Evolutionary conservation across 2,113 vertebrate genomes (phyloP).

Genomic region (Cyrtonyx montezumae): DNA sequence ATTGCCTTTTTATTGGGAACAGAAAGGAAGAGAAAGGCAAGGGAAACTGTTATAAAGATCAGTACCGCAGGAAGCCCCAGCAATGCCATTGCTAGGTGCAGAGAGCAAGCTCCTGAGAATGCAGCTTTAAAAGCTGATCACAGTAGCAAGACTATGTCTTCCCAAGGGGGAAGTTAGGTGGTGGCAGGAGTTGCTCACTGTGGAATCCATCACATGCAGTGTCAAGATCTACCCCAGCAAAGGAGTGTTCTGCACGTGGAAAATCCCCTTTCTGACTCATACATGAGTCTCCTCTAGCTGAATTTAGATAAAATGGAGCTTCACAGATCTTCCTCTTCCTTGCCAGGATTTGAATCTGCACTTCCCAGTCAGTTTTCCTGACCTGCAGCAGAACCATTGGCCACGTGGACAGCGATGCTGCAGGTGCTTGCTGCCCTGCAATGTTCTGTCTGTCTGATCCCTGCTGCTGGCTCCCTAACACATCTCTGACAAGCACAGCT

Average conservation of each 20-base stretch:
- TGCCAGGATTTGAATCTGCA: neutral
- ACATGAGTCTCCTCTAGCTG: rapidly evolving
- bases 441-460: neutral
- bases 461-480: neutral
- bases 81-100: rapidly evolving
- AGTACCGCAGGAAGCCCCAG: neutral
- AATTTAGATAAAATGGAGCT: neutral
- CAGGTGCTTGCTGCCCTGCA: neutral
- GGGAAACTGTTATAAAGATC: rapidly evolving
- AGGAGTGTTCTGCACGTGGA: neutral
- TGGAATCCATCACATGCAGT: neutral
- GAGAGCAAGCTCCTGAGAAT: neutral
- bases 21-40: neutral
- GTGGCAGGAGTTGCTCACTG: neutral
- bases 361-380: neutral
- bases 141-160: neutral
- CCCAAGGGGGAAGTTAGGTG: neutral
- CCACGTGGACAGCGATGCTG: neutral
- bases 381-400: neutral
- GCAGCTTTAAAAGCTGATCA: neutral
- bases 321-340: no score
- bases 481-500: rapidly evolving
- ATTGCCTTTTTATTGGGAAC: neutral
- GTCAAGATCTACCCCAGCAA: neutral
- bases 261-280: neutral